A percentile compares a stretch with the other conserved stretches of the same genome.
These are phyloP conservation scores for Aleiodes testaceus DNA, from an alignment of 2,888 invertebrate genomes.

Conservation along the genomic window DNA sequence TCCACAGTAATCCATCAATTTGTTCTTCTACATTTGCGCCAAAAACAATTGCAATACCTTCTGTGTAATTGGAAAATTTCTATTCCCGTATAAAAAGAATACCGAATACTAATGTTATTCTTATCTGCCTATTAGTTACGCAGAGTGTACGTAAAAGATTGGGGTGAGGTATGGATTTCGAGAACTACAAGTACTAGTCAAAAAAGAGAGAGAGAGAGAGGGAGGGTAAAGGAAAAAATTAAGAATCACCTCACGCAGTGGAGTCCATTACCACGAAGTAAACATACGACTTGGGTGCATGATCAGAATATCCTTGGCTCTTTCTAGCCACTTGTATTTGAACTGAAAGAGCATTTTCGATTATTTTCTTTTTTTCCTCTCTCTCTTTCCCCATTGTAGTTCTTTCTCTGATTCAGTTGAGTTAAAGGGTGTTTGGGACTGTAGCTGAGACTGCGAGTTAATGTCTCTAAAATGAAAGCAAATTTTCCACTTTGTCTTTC, in stretches of 20 bases:
- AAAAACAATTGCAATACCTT: too few species aligned
- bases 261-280: constrained; percentile 60
- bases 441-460: not conserved
- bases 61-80: too few species aligned
- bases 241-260: constrained; percentile 63
- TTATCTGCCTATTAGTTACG: too few species aligned
- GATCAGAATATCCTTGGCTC: constrained; percentile 46
- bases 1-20: too few species aligned
- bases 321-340: constrained; percentile 31
- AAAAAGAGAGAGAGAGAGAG: constrained; percentile 2
- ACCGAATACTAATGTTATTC: too few species aligned
- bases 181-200: too few species aligned
- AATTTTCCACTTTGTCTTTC: constrained; percentile 21
- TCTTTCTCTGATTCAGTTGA: not conserved
- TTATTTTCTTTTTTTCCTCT: constrained; percentile 34
- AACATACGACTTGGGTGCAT: constrained; percentile 53
- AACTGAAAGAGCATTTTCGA: constrained; percentile 37
- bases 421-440: not conserved
- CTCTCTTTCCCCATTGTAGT: constrained; percentile 20
- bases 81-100: too few species aligned
- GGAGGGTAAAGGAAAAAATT: constrained; percentile 56
- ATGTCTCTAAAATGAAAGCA: constrained; percentile 1
- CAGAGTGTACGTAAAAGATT: too few species aligned
- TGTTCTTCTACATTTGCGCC: too few species aligned
- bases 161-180: too few species aligned